A percentile compares a stretch with the other conserved stretches of the same genome.
Evolutionary conservation across 2,113 vertebrate genomes (phyloP).

Genomic region (Erythrocercus mccallii): DNA sequence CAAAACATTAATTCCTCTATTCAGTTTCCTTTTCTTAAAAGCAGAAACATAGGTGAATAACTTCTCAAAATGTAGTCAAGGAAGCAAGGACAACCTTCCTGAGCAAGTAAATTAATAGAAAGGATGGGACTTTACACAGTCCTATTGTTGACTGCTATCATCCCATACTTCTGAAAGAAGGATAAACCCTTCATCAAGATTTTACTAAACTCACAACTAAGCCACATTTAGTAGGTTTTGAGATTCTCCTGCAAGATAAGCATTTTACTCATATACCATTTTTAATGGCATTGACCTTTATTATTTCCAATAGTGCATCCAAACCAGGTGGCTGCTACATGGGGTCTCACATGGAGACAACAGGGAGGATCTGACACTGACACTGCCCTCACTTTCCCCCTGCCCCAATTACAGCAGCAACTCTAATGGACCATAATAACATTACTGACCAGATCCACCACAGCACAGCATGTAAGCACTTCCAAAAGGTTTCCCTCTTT

Average conservation of each 20-base stretch:
- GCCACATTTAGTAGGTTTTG: rapidly evolving
- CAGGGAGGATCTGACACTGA: neutral
- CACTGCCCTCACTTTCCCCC: neutral
- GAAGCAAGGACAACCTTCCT: neutral
- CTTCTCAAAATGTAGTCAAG: neutral
- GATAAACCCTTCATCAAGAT: neutral
- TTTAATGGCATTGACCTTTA: neutral
- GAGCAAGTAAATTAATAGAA: neutral
- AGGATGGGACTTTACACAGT: neutral
- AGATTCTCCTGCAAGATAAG: neutral
- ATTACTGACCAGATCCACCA: neutral
- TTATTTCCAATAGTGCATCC: neutral
- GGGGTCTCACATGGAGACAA: neutral
- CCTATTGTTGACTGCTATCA: neutral
- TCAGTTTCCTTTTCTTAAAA: neutral
- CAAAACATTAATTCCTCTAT: neutral
- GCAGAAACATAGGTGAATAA: neutral
- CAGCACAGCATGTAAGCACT: neutral
- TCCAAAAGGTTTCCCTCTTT: neutral
- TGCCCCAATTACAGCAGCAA: neutral
- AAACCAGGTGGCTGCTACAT: neutral
- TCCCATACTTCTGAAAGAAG: neutral
- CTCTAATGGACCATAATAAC: neutral
- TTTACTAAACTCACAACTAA: neutral
- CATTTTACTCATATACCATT: neutral